Percentiles rank a stretch among this genome's conserved stretches.
Evolutionary conservation across 2,888 invertebrate species (phyloP).

Genomic region (Melinaea marsaeus): DNA sequence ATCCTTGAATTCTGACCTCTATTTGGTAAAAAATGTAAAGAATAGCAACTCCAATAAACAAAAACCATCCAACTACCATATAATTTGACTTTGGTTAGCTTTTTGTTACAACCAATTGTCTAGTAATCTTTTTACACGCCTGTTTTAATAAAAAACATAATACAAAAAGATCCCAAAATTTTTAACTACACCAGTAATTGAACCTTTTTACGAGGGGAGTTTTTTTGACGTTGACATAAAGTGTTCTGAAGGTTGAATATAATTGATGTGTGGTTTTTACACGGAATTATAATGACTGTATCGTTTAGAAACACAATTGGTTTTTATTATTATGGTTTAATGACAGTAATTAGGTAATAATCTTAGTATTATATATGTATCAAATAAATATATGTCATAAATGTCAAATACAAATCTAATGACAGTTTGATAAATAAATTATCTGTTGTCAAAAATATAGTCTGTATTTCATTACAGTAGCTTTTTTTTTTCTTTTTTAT

Average conservation of each 20-base stretch:
- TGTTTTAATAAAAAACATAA: slow-evolving; percentile 32
- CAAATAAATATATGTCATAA: no score
- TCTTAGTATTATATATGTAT: no score
- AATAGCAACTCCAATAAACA: background rate
- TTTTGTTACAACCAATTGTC: slow-evolving; percentile 30
- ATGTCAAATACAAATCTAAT: no score
- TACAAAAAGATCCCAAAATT: slow-evolving; percentile 48
- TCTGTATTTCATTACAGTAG: no score
- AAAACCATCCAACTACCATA: background rate
- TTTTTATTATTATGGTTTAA: background rate
- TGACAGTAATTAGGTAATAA: no score
- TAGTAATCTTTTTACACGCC: slow-evolving; percentile 38
- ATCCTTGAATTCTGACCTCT: no score
- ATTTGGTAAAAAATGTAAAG: no score
- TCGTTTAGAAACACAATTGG: background rate
- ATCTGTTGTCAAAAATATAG: no score
- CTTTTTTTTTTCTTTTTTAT: background rate
- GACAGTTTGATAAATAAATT: no score
- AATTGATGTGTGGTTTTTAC: slow-evolving; percentile 41
- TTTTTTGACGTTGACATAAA: slow-evolving; percentile 53
- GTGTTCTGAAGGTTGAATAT: slow-evolving; percentile 10
- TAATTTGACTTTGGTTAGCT: slow-evolving; percentile 5
- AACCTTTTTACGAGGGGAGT: slow-evolving; percentile 44
- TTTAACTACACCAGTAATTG: slow-evolving; percentile 46
- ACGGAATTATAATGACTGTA: background rate